phyloP scores from a whole-genome alignment of 2,888 invertebrate genomes.

The Oligia fasciuncula region DNA sequence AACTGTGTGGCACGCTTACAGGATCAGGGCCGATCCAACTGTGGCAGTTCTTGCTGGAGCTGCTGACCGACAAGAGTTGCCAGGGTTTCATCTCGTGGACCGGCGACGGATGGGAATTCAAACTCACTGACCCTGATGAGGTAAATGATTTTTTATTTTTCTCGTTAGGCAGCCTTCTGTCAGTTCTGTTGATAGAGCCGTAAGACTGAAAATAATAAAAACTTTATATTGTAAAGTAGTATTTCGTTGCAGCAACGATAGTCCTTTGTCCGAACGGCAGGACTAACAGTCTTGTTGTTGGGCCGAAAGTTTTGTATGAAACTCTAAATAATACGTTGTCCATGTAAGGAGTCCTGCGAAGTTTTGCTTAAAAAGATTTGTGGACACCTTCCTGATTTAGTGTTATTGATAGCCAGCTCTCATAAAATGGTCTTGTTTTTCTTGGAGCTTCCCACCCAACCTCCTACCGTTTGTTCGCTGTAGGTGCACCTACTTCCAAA shows the following conservation, averaged over 20 bases:
- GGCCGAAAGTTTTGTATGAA: neutral
- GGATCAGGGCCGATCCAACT: conserved; percentile 99
- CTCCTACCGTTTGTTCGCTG: neutral
- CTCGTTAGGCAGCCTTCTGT: neutral
- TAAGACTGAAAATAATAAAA: neutral
- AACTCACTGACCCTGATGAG: conserved; percentile 99
- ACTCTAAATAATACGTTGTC: neutral
- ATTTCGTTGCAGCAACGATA: neutral
- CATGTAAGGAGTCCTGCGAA: neutral
- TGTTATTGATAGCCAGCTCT: neutral
- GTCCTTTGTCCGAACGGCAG: neutral
- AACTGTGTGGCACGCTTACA: conserved; percentile 86
- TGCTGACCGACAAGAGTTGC: conserved; percentile 98
- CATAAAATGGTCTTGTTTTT: neutral
- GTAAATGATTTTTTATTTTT: conserved; percentile 84
- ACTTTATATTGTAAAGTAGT: neutral
- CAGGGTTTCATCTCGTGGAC: conserved; percentile 99
- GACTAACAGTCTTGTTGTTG: neutral
- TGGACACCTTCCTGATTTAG: neutral
- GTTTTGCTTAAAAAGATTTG: neutral
- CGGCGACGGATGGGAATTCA: conserved; percentile 99
- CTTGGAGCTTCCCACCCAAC: neutral
- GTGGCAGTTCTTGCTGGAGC: conserved; percentile 99
- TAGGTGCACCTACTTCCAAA: neutral
- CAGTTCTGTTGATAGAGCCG: neutral